Percentiles rank a stretch among this genome's conserved stretches.
Conservation (phyloP, 2,797 vertebrate species). For the Denticeps clupeoides region DNA sequence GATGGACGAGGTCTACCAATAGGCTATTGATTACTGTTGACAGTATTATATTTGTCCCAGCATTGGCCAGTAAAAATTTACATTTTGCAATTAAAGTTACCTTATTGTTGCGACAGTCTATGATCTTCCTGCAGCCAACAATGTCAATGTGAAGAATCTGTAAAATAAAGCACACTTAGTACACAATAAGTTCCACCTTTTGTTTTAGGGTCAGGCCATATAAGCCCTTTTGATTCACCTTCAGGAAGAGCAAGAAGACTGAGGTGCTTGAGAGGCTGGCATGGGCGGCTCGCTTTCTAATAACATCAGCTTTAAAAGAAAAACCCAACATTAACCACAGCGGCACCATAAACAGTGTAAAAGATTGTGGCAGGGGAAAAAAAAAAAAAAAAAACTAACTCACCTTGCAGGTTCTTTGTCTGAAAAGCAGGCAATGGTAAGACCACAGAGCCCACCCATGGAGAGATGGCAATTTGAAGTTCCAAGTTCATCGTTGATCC, state of each 20-base stretch:
- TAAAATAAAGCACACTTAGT: background rate
- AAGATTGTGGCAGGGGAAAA: no score
- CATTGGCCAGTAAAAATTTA: no score
- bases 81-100: background rate
- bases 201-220: background rate
- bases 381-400: background rate
- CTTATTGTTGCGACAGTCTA: constrained; percentile 43
- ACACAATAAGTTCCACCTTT: background rate
- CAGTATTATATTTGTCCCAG: no score
- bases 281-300: constrained; percentile 37
- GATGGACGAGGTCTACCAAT: no score
- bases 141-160: constrained; percentile 70
- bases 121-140: constrained; percentile 66
- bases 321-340: background rate
- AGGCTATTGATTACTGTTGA: no score
- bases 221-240: constrained; percentile 35
- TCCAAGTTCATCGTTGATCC: no score
- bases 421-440: no score
- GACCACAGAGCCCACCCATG: no score
- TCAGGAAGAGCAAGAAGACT: constrained; percentile 66
- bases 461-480: no score
- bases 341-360: background rate
- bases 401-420: no score
- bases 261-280: constrained; percentile 52
- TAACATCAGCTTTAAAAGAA: constrained; percentile 36